Conservation (phyloP, 2,797 vertebrate species). For the Sebastes minor region DNA sequence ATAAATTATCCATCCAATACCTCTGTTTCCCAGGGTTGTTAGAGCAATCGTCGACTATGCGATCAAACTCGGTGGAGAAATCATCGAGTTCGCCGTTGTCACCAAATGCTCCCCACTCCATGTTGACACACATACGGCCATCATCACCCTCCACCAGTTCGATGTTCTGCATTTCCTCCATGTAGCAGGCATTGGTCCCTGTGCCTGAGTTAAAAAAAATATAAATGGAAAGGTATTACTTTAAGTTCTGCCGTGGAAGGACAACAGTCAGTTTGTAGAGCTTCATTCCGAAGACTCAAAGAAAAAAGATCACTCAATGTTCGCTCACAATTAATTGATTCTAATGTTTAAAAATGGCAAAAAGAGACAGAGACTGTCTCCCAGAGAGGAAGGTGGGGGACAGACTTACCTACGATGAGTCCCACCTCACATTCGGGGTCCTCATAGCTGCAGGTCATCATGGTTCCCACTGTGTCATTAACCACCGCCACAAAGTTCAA, state of each 20-base stretch:
- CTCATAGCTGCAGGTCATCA: constrained; percentile 97
- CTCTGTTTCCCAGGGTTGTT: constrained; percentile 90
- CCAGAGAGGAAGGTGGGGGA: not conserved
- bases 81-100: constrained; percentile 90
- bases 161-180: constrained; percentile 95
- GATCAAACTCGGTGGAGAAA: constrained; percentile 88
- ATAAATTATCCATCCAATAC: constrained; percentile 63
- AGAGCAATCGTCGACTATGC: constrained; percentile 87
- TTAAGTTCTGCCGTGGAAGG: not conserved
- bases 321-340: not conserved
- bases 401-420: constrained; percentile 91
- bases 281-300: not conserved
- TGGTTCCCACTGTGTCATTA: constrained; percentile 97
- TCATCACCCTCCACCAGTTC: constrained; percentile 90
- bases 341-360: not conserved
- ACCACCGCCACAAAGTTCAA: constrained; percentile 94
- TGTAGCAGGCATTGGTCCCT: constrained; percentile 94
- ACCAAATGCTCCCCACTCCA: constrained; percentile 97
- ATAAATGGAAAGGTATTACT: not conserved
- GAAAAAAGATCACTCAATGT: not conserved
- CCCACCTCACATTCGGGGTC: constrained; percentile 94
- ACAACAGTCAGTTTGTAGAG: not conserved
- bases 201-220: constrained; percentile 82
- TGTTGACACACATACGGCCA: constrained; percentile 94
- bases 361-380: not conserved